A percentile compares a stretch with the other conserved stretches of the same genome.
These are phyloP conservation scores for Venustaconcha ellipsiformis DNA, from an alignment of 1,140 invertebrate genomes.

Conservation along the genomic window DNA sequence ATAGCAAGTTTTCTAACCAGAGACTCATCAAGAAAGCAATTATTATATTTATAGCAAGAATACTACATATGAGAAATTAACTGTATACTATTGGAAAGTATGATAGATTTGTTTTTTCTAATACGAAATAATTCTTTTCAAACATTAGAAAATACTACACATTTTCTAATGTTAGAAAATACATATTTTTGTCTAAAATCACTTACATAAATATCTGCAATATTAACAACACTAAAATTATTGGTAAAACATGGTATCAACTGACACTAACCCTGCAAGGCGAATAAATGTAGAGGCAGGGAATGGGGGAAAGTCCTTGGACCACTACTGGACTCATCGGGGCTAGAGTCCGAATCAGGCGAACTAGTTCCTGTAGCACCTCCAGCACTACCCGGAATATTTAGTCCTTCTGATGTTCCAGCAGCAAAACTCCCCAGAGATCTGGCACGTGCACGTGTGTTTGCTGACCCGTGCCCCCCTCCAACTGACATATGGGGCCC, in stretches of 20 bases:
- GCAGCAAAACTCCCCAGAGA: constrained; percentile 59
- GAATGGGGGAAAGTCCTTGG: constrained; percentile 54
- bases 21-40: too few relatives aligned
- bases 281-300: constrained; percentile 63
- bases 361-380: constrained; percentile 53
- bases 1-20: too few relatives aligned
- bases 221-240: too few relatives aligned
- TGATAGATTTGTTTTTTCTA: too few relatives aligned
- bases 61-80: too few relatives aligned
- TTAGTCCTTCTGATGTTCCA: constrained; percentile 43
- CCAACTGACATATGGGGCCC: constrained; percentile 45
- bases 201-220: too few relatives aligned
- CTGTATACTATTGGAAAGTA: too few relatives aligned
- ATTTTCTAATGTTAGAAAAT: too few relatives aligned
- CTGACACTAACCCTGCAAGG: constrained; percentile 53
- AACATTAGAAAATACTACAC: too few relatives aligned
- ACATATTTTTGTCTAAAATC: too few relatives aligned
- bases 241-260: background rate
- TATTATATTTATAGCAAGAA: too few relatives aligned
- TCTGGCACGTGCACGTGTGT: constrained; percentile 52
- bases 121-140: too few relatives aligned
- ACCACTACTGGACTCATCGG: constrained; percentile 44
- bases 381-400: constrained; percentile 52
- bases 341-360: constrained; percentile 65
- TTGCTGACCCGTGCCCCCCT: constrained; percentile 36